Conservation (phyloP, 2,888 invertebrate species). For the Polydrusus cervinus region DNA sequence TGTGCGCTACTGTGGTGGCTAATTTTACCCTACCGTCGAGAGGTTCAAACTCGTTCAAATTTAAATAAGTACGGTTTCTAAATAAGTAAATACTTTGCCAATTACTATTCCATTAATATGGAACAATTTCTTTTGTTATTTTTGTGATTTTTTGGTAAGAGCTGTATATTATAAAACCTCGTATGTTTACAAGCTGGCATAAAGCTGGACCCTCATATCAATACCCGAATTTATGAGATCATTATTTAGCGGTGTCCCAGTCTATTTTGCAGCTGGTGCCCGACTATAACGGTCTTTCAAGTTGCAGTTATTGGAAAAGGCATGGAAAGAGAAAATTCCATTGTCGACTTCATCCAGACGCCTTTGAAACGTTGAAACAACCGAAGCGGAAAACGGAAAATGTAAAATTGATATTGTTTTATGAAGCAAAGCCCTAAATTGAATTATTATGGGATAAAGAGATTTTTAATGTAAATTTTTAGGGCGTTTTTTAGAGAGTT, state of each 20-base stretch:
- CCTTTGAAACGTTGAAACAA: conserved; percentile 15
- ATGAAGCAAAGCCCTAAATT: conserved; percentile 22
- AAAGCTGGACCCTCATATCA: conserved; percentile 22
- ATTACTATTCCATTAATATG: too few species aligned
- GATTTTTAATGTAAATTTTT: conserved; percentile 29
- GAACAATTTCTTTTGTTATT: too few species aligned
- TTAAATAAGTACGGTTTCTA: too few species aligned
- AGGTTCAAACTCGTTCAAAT: too few species aligned
- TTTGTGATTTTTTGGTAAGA: background rate
- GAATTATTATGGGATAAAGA: conserved; percentile 23
- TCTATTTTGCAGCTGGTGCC: conserved; percentile 30
- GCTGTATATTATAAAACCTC: background rate
- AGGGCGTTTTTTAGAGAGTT: background rate
- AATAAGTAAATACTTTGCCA: too few species aligned
- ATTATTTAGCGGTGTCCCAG: conserved; percentile 23
- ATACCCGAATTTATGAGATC: conserved; percentile 21
- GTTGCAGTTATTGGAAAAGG: conserved; percentile 30
- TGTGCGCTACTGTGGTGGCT: too few species aligned
- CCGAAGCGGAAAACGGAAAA: conserved; percentile 27
- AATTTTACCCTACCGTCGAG: too few species aligned
- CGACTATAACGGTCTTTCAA: conserved; percentile 20
- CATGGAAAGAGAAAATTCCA: conserved; percentile 25
- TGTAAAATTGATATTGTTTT: conserved; percentile 31
- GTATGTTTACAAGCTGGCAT: conserved; percentile 14
- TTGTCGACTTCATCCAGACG: conserved; percentile 30